Conservation (phyloP, 37 sponge, comb jelly and placozoan genomes). For the Hexactinellida sp. region DNA sequence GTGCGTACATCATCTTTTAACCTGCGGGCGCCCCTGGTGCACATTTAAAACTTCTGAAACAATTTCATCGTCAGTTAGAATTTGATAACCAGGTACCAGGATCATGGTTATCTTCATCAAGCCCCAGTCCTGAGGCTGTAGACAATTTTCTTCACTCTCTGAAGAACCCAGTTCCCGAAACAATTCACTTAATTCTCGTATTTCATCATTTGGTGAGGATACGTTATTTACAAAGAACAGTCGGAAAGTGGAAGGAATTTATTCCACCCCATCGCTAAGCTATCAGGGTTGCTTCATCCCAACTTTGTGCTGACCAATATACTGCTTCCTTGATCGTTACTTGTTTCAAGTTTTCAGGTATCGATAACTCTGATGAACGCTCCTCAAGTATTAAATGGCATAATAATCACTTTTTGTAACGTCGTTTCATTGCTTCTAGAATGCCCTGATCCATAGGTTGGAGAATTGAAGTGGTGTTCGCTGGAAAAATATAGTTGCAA, state of each 20-base stretch:
- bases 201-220: neutral
- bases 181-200: neutral
- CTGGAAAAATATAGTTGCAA: slow-evolving; percentile 11
- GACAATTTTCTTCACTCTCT: neutral
- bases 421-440: slow-evolving; percentile 17
- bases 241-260: slow-evolving; percentile 23
- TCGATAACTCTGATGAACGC: slow-evolving; percentile 8
- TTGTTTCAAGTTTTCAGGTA: slow-evolving; percentile 22
- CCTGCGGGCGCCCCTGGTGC: neutral
- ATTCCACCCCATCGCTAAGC: slow-evolving; percentile 19
- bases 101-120: slow-evolving; percentile 18
- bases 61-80: slow-evolving; percentile 23
- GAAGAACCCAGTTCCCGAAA: slow-evolving; percentile 13
- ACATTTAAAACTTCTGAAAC: slow-evolving; percentile 19
- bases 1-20: too few relatives aligned
- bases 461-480: slow-evolving; percentile 9
- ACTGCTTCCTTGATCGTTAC: slow-evolving; percentile 29
- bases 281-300: slow-evolving; percentile 27
- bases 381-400: slow-evolving; percentile 19
- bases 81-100: slow-evolving; percentile 29
- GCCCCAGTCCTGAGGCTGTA: neutral
- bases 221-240: neutral
- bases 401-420: slow-evolving; percentile 11
- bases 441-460: slow-evolving; percentile 15
- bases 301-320: slow-evolving; percentile 23